phyloP scores from a whole-genome alignment of 2,888 invertebrate species.

The Troides helena region DNA sequence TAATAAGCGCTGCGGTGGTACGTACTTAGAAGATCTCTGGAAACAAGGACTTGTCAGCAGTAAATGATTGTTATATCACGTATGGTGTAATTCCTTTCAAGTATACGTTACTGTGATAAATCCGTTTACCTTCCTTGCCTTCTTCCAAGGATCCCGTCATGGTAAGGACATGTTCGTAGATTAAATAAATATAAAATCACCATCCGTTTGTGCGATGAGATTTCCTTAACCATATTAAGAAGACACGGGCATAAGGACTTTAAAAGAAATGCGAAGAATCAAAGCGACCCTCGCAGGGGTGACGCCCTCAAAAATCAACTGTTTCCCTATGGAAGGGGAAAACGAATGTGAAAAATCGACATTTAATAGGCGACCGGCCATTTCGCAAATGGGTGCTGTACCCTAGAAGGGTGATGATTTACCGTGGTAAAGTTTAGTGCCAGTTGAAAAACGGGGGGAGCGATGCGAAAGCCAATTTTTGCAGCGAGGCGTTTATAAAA shows the following conservation, averaged over 20 bases:
- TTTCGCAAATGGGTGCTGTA: conserved; percentile 53
- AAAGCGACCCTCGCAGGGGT: conserved; percentile 34
- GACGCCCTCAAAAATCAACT: conserved; percentile 48
- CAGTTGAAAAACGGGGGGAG: conserved; percentile 34
- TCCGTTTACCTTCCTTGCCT: too few relatives aligned
- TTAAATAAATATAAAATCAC: too few relatives aligned
- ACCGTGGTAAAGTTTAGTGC: conserved; percentile 37
- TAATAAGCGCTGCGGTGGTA: too few relatives aligned
- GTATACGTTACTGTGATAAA: too few relatives aligned
- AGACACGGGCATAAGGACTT: conserved; percentile 30
- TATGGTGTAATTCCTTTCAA: too few relatives aligned
- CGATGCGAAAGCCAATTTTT: conserved; percentile 37
- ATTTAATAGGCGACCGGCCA: conserved; percentile 73
- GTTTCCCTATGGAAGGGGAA: conserved; percentile 47
- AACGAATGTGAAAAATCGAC: conserved; percentile 72
- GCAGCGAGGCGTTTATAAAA: conserved; percentile 28
- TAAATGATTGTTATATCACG: too few relatives aligned
- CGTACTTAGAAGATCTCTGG: too few relatives aligned
- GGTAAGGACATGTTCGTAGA: too few relatives aligned
- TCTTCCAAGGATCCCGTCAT: too few relatives aligned
- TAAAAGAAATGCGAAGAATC: conserved; percentile 35
- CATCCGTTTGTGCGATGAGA: not conserved
- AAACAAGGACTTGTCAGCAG: too few relatives aligned
- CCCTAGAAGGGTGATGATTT: conserved; percentile 52
- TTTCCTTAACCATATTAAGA: conserved; percentile 10